Percentiles rank a stretch among this genome's conserved stretches.
These are phyloP conservation scores for Galerucella calmariensis DNA, from an alignment of 2,888 invertebrate species.

Conservation along the genomic window DNA sequence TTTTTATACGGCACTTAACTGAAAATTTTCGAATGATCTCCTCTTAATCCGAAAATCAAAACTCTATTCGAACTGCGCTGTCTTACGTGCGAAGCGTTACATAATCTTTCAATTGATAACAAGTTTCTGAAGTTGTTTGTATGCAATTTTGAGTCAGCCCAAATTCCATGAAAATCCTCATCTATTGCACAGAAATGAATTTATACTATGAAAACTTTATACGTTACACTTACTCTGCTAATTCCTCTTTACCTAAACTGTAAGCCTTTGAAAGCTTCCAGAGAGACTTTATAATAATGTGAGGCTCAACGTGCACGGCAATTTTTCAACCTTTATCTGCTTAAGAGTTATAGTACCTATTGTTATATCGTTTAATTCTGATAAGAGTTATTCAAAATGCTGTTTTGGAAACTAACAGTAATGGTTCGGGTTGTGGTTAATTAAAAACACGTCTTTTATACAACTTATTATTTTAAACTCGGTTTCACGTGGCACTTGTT, in stretches of 20 bases:
- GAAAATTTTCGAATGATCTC: neutral
- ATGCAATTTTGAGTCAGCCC: neutral
- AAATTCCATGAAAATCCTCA: slow-evolving; percentile 18
- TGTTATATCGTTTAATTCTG: too few species aligned
- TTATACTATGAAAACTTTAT: slow-evolving; percentile 32
- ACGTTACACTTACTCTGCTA: slow-evolving; percentile 27
- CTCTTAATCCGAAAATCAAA: neutral
- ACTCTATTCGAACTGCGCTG: neutral
- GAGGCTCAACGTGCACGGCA: neutral
- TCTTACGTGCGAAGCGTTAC: neutral
- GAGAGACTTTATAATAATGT: slow-evolving; percentile 24
- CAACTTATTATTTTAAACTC: too few species aligned
- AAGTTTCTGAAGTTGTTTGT: slow-evolving; percentile 13
- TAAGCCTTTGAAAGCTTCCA: slow-evolving; percentile 30
- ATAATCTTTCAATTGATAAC: slow-evolving; percentile 21
- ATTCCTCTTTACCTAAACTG: slow-evolving; percentile 23
- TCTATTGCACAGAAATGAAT: slow-evolving; percentile 24
- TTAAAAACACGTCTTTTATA: too few species aligned
- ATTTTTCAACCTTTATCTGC: neutral
- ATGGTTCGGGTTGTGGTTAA: too few species aligned
- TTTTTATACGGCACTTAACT: neutral
- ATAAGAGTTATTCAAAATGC: too few species aligned
- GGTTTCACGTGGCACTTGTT: too few species aligned
- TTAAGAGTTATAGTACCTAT: neutral
- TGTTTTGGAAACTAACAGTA: too few species aligned